phyloP scores from a whole-genome alignment of 1,140 invertebrate genomes.

The Caenorhabditis briggsae region DNA sequence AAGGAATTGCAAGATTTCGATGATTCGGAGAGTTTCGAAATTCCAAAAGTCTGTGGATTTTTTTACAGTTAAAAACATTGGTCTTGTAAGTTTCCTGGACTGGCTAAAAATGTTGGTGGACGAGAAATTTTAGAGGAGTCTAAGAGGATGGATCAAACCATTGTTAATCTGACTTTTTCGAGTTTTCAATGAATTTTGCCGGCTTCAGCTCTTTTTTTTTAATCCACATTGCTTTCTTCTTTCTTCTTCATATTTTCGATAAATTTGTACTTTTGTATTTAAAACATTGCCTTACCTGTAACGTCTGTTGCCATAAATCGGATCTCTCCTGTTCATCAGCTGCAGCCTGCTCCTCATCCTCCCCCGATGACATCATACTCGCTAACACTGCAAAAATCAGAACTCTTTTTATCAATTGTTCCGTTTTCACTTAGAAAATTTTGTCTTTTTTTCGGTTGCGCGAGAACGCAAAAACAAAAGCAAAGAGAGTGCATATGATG shows the following conservation, averaged over 20 bases:
- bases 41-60: no score
- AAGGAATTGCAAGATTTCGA: no score
- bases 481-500: conserved; percentile 33
- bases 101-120: no score
- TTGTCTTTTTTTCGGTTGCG: conserved; percentile 1
- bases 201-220: not conserved
- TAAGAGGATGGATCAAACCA: no score
- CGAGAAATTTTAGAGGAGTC: no score
- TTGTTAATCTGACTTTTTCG: no score
- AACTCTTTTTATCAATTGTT: not conserved
- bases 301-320: conserved; percentile 77
- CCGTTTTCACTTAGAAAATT: not conserved
- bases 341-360: conserved; percentile 68
- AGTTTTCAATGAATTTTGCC: no score
- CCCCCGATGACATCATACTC: conserved; percentile 72
- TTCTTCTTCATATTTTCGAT: not conserved
- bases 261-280: not conserved
- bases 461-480: conserved; percentile 51
- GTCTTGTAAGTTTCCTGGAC: no score
- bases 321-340: conserved; percentile 64
- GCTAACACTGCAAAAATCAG: conserved; percentile 71
- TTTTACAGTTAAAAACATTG: no score
- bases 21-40: no score
- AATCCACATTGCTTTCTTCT: not conserved
- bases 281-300: conserved; percentile 69